These are phyloP conservation scores for Pangasius sanitwongsei DNA, from an alignment of 2,797 vertebrate species.

Conservation along the genomic window DNA sequence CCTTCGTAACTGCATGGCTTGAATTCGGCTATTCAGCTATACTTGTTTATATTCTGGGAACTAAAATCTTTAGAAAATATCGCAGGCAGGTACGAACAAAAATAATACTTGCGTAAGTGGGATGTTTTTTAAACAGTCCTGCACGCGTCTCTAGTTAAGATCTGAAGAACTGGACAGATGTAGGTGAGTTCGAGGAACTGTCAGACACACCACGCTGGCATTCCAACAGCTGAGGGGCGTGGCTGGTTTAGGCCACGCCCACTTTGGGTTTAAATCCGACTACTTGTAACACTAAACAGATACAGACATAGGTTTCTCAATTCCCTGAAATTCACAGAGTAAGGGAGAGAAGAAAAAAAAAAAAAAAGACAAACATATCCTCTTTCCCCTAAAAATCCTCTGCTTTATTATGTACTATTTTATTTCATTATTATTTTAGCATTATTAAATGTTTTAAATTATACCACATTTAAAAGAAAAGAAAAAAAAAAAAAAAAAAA, in stretches of 20 bases:
- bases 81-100: neutral
- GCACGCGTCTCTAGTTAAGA: neutral
- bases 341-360: no score
- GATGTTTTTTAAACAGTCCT: neutral
- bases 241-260: neutral
- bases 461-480: no score
- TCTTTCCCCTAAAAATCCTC: neutral
- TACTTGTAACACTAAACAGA: neutral
- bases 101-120: no score
- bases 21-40: no score
- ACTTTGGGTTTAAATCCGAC: neutral
- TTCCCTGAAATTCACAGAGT: neutral
- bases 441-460: neutral
- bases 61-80: no score
- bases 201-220: neutral
- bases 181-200: neutral
- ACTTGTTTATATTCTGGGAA: no score
- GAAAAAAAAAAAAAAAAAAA: neutral
- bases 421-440: neutral
- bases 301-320: neutral
- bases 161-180: neutral
- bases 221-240: no score
- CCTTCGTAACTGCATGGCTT: no score
- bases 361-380: fast-evolving
- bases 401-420: neutral